Conservation (phyloP, 2,113 vertebrate genomes). For the Burhinus oedicnemus region DNA sequence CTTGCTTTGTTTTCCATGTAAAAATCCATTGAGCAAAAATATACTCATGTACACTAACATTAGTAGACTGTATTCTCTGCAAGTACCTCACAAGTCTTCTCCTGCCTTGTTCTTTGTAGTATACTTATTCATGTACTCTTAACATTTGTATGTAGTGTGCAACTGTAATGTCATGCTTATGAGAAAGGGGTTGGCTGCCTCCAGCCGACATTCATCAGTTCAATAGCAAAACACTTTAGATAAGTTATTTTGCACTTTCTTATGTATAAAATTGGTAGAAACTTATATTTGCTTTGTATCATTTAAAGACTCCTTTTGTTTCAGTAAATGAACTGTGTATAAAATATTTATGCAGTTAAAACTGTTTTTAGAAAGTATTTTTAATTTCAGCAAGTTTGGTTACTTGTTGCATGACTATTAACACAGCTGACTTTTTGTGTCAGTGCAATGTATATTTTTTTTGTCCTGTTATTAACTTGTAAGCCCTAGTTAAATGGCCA, state of each 20-base stretch:
- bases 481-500: constrained; percentile 81
- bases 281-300: constrained; percentile 86
- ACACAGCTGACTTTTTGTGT: constrained; percentile 99
- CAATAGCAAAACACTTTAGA: constrained; percentile 83
- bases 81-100: constrained; percentile 72
- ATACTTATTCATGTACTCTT: constrained; percentile 69
- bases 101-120: constrained; percentile 67
- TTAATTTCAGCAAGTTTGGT: constrained; percentile 98
- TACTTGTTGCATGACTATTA: constrained; percentile 99
- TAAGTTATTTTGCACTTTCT: constrained; percentile 92
- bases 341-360: constrained; percentile 99
- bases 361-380: constrained; percentile 93
- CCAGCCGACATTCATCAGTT: constrained; percentile 68
- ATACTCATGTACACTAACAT: constrained; percentile 40
- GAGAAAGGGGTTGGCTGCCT: constrained; percentile 68
- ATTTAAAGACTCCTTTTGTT: constrained; percentile 88
- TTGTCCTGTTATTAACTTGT: constrained; percentile 89
- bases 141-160: constrained; percentile 74
- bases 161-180: constrained; percentile 79
- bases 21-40: constrained; percentile 44
- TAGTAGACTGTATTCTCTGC: constrained; percentile 60
- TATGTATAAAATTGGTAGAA: constrained; percentile 87
- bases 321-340: constrained; percentile 92
- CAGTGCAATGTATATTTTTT: constrained; percentile 96
- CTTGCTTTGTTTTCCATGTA: constrained; percentile 61